Base-by-base conservation (phyloP, 2,888 invertebrate species). In the Heteropelma amictum region DNA sequence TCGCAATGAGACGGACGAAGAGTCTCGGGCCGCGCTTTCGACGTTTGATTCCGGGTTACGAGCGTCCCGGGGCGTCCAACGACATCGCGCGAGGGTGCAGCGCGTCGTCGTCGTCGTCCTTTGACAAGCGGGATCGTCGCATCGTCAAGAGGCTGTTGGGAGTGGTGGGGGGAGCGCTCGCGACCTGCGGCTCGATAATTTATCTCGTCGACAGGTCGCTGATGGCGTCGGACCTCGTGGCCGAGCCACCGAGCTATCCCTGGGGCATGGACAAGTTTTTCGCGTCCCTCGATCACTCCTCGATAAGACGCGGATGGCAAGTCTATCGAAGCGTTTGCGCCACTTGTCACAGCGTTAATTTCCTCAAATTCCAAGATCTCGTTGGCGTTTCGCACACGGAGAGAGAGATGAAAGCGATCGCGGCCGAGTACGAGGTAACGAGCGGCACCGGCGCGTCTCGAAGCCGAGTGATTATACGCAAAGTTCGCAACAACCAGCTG, bases 281-380 rank as follows among this genome's bases (percentile, higher is more conserved):
- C 82, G 89, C 91, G 58, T 92, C 97, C 12, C 89, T 96, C 73
- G 98, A 98, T 89, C 97, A 97, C 90, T 93, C 94, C 78, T 93
- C 96, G 83, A 89, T 96, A 42, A 93, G 97, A 40, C 93, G 97
- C 79, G 97, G 97, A 28, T 97, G 96, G 88, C 95, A 96, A 91
- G 98, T 99, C 5, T 99, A 99, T 92, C 98, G 98, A 90, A 97
- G 97, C 90, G 98, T 99, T 56, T 99, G 99, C 90, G 94, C 97
- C 65, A 97, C 98, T 2, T 99, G 99, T 87, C 99, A 99, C 91
- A 97, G 98, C 56, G 90, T 99, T 93, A 92, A 94, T 85, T 98
- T 93, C 90, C 92, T 99, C 83, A 94, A 95, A 54, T 99, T 96
- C 91, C 94, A 97, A 84, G 95, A 98, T 89, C 92, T 99, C 87